Percentiles rank a stretch among this genome's conserved stretches.
phyloP scores from a whole-genome alignment of 2,888 invertebrate species.

The Leptinotarsa haldemani region DNA sequence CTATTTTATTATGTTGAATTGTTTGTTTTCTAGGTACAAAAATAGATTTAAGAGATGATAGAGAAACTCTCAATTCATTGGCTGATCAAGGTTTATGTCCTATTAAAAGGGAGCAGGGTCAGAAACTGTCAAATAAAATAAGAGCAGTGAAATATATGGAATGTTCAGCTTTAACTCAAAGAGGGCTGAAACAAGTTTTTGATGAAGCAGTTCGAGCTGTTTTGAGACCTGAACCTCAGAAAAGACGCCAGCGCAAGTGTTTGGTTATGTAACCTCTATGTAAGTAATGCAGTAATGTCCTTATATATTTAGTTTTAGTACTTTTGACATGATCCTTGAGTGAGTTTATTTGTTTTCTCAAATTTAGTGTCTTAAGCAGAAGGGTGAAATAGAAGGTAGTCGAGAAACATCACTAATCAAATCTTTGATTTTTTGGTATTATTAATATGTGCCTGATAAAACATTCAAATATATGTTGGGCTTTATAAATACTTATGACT shows the following conservation, averaged over 20 bases:
- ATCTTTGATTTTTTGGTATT: neutral
- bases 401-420: neutral
- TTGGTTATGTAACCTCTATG: slow-evolving; percentile 62
- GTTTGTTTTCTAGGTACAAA: slow-evolving; percentile 81
- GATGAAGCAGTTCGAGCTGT: slow-evolving; percentile 99
- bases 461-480: no score
- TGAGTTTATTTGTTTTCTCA: neutral
- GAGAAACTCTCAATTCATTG: slow-evolving; percentile 91
- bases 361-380: slow-evolving; percentile 7
- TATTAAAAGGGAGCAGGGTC: slow-evolving; percentile 96
- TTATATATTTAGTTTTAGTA: slow-evolving; percentile 11
- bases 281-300: slow-evolving; percentile 21
- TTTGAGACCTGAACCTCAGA: slow-evolving; percentile 95
- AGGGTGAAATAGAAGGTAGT: neutral
- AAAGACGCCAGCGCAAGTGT: slow-evolving; percentile 94
- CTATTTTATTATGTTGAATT: neutral
- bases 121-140: slow-evolving; percentile 98
- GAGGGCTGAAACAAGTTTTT: slow-evolving; percentile 98
- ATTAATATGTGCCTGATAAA: no score
- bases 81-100: slow-evolving; percentile 96
- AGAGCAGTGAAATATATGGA: slow-evolving; percentile 99
- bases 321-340: slow-evolving; percentile 20
- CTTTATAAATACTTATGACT: no score
- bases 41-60: slow-evolving; percentile 98
- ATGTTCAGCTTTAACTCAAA: slow-evolving; percentile 98